phyloP scores from a whole-genome alignment of 2,888 invertebrate species.

The Morpho deidamia region DNA sequence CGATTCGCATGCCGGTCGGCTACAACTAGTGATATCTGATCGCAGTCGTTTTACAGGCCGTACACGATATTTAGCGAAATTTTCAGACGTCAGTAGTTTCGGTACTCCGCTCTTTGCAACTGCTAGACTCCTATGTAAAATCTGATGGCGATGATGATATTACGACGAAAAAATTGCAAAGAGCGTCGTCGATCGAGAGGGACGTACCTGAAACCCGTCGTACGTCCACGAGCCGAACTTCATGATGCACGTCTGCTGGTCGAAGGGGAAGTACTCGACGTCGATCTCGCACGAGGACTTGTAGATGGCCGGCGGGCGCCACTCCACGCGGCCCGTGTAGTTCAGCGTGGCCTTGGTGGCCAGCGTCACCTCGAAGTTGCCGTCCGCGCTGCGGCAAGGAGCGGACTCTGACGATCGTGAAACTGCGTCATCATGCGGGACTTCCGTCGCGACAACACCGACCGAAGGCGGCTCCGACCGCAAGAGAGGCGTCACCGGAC shows the following conservation, averaged over 20 bases:
- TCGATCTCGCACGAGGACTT: conserved; percentile 95
- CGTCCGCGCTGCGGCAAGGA: conserved; percentile 85
- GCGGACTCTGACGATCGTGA: background rate
- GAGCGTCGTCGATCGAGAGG: no score
- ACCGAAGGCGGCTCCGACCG: no score
- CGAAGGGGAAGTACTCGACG: conserved; percentile 95
- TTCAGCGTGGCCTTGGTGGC: conserved; percentile 94
- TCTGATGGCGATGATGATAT: no score
- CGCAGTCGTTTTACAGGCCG: no score
- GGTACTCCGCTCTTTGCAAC: no score
- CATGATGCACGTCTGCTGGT: conserved; percentile 95
- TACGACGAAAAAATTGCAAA: no score
- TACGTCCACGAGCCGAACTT: conserved; percentile 97
- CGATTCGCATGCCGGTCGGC: no score
- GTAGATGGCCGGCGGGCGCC: conserved; percentile 98
- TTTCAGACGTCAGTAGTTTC: no score
- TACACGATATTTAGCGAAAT: no score
- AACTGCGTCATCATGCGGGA: background rate
- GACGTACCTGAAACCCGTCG: conserved; percentile 92
- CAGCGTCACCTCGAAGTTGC: conserved; percentile 94
- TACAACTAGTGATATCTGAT: no score
- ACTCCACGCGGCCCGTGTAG: conserved; percentile 92
- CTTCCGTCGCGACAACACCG: conserved; percentile 1
- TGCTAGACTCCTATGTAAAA: no score
- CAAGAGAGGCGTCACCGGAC: no score